Conservation (phyloP, 2,113 vertebrate genomes). For the Aspiorhynchus laticeps region DNA sequence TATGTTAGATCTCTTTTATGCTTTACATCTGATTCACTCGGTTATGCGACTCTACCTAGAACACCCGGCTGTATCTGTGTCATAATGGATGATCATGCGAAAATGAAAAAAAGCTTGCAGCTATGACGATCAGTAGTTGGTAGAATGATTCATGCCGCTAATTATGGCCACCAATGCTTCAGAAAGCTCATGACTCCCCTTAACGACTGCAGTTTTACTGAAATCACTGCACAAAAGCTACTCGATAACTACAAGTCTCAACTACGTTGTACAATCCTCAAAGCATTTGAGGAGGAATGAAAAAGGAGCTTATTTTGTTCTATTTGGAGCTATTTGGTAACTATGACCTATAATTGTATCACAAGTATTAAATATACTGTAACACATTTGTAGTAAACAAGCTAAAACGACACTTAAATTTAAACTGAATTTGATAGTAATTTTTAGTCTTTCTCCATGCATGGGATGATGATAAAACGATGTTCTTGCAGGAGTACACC, state of each 20-base stretch:
- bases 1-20: too few species aligned
- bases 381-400: background rate
- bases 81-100: constrained; percentile 58
- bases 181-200: constrained; percentile 28
- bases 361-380: background rate
- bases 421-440: background rate
- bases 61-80: constrained; percentile 40
- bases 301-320: background rate
- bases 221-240: background rate
- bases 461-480: too few species aligned
- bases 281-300: background rate
- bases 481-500: constrained; percentile 90
- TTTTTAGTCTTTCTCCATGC: too few species aligned
- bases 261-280: background rate
- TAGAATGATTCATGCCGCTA: constrained; percentile 60
- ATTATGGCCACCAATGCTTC: constrained; percentile 59
- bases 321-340: background rate
- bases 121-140: constrained; percentile 63
- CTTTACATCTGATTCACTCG: background rate
- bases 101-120: constrained; percentile 68
- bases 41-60: background rate
- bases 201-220: constrained; percentile 44
- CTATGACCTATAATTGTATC: background rate
- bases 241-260: background rate
- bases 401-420: background rate